Evolutionary conservation across 1,140 invertebrate species (phyloP), one percentile per base, ranked within the genome.

Genomic region (Bombus terrestris): DNA sequence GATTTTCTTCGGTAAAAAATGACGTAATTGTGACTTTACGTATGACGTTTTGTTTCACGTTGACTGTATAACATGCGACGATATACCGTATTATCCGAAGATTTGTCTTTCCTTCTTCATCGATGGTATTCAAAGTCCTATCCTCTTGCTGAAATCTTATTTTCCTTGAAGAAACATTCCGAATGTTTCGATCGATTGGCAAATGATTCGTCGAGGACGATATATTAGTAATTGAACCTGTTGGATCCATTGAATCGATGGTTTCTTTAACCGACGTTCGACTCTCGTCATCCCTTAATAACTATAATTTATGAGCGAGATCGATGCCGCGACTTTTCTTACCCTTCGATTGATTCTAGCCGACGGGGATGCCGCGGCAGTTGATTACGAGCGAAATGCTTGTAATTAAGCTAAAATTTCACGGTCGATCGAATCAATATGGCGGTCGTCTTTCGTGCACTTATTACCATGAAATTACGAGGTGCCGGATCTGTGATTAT

Each of bases 371-470:
- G 79, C 12, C 39, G 68, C n/a, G 25, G 4, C 35, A 13, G 35
- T 32, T 32, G 25, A 32, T 12, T 80, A 53, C 57, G 57, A 62
- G 72, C 35, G 75, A 78, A 71, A 71, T 41, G 75, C 39, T 72
- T 68, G 41, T 72, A 85, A 87, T 88, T 87, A 85, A 85, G 68
- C 69, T 81, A 81, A 66, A 81, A 85, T 80, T 78, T 85, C 79
- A 87, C 59, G 47, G 47, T 53, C 47, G 47, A 53, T 53, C 87
- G 82, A 66, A 8, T 75, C 66, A 64, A 39, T 72, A 53, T 87
- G 47, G 47, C 47, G 47, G 0, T 53, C 18, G 18, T 2, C 47
- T 53, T 53, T 53, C 47, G 47, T 22, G 47, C 18, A 8, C 47
- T 53, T 22, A 53, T 53, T 53, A 53, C 47, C 47, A 53, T 53